These are phyloP conservation scores for Patiria miniata DNA, from an alignment of 35 echinoderm and acorn worm species.

Conservation along the genomic window DNA sequence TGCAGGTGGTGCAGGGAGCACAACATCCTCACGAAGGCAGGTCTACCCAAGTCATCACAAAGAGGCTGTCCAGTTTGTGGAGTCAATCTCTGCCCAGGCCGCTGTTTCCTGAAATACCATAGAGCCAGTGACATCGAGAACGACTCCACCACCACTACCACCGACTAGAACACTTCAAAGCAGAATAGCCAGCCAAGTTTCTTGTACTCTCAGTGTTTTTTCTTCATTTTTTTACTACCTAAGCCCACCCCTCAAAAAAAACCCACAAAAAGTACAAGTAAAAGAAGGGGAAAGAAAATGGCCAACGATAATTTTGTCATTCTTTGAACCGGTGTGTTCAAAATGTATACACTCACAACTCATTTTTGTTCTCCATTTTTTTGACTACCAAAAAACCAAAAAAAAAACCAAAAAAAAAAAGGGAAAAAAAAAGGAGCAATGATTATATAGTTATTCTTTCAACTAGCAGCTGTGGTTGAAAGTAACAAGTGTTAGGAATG, in stretches of 20 bases:
- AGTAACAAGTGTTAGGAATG: too few relatives aligned
- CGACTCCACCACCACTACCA: background rate
- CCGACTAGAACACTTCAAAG: background rate
- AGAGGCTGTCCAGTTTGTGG: background rate
- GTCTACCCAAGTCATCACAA: background rate
- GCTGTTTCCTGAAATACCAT: slow-evolving; percentile 13
- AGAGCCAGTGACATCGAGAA: background rate
- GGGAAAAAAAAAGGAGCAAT: background rate
- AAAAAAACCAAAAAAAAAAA: too few relatives aligned
- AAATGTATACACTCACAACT: too few relatives aligned
- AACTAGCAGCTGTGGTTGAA: background rate
- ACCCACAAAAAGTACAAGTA: too few relatives aligned
- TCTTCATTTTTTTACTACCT: too few relatives aligned
- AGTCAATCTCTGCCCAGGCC: slow-evolving; percentile 19
- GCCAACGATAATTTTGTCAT: too few relatives aligned
- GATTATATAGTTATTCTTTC: background rate
- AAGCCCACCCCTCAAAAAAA: too few relatives aligned
- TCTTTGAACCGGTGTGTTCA: too few relatives aligned
- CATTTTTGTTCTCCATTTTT: too few relatives aligned
- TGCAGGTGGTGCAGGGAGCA: background rate
- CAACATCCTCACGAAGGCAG: background rate
- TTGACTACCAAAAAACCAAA: background rate
- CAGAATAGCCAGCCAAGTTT: background rate
- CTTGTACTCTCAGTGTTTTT: background rate
- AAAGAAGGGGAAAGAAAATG: too few relatives aligned